Evolutionary conservation across 2,888 invertebrate species (phyloP).

Genomic region (Beris chalybata): DNA sequence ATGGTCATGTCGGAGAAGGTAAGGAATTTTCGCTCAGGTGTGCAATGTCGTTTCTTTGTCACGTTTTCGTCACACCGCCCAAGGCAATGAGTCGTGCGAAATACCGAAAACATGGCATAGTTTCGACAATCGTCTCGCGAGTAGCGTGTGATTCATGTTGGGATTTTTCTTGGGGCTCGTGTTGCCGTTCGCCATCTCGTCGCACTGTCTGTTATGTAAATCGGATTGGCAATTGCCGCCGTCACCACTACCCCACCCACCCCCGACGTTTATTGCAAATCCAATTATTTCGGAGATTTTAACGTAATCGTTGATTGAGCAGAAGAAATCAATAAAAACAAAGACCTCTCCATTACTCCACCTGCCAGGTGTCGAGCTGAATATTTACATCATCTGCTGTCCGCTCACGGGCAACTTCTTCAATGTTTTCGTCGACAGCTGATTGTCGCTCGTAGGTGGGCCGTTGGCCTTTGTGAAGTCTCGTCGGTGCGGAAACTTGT

Average conservation of each 20-base stretch:
- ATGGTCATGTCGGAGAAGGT: conserved; percentile 97
- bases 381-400: no score
- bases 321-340: no score
- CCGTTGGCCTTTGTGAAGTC: not conserved
- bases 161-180: not conserved
- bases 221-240: not conserved
- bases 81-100: no score
- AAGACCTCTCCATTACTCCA: no score
- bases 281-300: conserved; percentile 7
- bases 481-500: no score
- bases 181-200: not conserved
- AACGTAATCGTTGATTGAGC: no score
- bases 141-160: not conserved
- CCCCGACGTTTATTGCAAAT: conserved; percentile 1
- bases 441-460: conserved; percentile 17
- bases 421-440: conserved; percentile 8
- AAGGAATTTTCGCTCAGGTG: conserved; percentile 22
- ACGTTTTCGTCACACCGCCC: no score
- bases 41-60: no score
- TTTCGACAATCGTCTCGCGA: not conserved
- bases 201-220: conserved; percentile 6
- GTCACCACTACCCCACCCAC: not conserved
- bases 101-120: no score
- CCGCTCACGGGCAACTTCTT: no score
- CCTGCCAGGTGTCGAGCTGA: no score